Evolutionary conservation across 2,888 invertebrate genomes (phyloP).

Genomic region (Macrosoma leucophasiata): DNA sequence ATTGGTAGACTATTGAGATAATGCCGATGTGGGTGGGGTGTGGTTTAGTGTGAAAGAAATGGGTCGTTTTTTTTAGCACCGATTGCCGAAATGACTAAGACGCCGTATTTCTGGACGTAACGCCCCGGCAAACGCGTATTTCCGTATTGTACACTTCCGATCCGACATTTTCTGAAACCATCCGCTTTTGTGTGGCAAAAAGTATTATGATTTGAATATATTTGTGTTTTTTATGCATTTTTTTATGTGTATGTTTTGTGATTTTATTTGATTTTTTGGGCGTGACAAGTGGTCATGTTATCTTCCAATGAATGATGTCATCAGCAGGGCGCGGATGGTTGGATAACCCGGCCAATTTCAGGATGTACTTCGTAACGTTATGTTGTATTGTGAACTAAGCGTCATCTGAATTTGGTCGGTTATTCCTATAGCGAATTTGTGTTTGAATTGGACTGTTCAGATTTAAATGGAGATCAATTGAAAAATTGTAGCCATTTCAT

Average conservation of each 20-base stretch:
- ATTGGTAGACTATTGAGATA: no score
- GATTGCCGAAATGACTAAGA: conserved; percentile 29
- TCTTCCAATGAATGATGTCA: conserved; percentile 64
- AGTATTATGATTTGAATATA: no score
- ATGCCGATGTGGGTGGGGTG: no score
- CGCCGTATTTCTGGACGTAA: conserved; percentile 30
- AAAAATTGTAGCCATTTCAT: conserved; percentile 2
- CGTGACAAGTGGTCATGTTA: conserved; percentile 62
- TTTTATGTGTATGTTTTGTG: conserved; percentile 1
- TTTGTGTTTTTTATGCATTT: conserved; percentile 6
- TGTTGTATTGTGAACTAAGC: conserved; percentile 6
- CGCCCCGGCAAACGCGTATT: conserved; percentile 21
- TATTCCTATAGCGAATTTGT: conserved; percentile 10
- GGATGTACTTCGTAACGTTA: conserved; percentile 21
- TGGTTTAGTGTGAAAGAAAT: conserved; percentile 45
- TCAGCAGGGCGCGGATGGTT: conserved; percentile 46
- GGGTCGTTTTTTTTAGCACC: conserved; percentile 49
- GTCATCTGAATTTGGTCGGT: conserved; percentile 22
- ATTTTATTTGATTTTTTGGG: conserved; percentile 37
- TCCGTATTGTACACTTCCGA: conserved; percentile 16
- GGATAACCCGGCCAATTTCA: conserved; percentile 48
- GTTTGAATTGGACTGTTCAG: conserved; percentile 12
- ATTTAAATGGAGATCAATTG: conserved; percentile 10
- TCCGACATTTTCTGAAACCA: no score
- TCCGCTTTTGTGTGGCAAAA: no score